Evolutionary conservation across 2,113 vertebrate genomes (phyloP).

Genomic region (Pao palembangensis): DNA sequence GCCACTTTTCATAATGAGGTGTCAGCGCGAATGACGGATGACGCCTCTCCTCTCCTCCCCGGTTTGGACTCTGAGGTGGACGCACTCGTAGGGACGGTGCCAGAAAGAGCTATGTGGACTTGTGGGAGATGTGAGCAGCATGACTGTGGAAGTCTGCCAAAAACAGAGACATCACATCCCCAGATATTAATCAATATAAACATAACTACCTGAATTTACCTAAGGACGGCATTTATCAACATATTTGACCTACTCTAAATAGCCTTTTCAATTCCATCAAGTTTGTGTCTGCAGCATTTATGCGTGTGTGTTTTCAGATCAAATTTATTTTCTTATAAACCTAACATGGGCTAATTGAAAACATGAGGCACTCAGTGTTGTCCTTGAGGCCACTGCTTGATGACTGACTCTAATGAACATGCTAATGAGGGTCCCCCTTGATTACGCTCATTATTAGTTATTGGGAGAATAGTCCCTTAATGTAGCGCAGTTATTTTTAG

Average conservation of each 20-base stretch:
- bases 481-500: slow-evolving; percentile 16
- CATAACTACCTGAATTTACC: slow-evolving; percentile 2
- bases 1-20: slow-evolving; percentile 32
- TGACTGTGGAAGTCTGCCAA: slow-evolving; percentile 12
- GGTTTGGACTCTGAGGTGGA: slow-evolving; percentile 13
- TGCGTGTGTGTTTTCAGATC: too few relatives aligned
- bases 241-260: too few relatives aligned
- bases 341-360: slow-evolving; percentile 10
- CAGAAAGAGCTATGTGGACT: slow-evolving; percentile 23
- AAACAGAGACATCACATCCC: slow-evolving; percentile 14
- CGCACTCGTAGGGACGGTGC: not conserved
- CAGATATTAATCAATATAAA: not conserved
- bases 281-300: too few relatives aligned
- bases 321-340: too few relatives aligned
- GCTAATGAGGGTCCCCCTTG: slow-evolving; percentile 19
- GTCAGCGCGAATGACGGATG: slow-evolving; percentile 33
- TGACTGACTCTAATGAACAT: slow-evolving; percentile 21
- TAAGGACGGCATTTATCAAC: too few relatives aligned
- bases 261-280: too few relatives aligned
- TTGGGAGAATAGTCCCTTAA: slow-evolving; percentile 25
- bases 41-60: slow-evolving; percentile 23
- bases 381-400: slow-evolving; percentile 15
- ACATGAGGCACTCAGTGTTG: slow-evolving; percentile 4
- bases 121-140: slow-evolving; percentile 29
- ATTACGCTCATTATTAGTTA: slow-evolving; percentile 31